Conservation (phyloP, 2,797 vertebrate genomes). For the Borostomias antarcticus region DNA sequence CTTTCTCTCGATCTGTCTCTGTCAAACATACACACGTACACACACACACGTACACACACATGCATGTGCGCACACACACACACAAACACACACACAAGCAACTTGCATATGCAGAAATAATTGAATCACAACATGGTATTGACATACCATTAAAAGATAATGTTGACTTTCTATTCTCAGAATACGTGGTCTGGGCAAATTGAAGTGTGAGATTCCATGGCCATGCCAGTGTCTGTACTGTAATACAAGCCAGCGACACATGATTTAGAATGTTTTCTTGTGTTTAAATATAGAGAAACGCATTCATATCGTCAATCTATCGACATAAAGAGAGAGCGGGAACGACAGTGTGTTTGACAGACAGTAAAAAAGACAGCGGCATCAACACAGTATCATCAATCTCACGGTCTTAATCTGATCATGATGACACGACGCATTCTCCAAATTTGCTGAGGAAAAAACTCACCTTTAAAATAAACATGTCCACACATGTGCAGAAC, state of each 20-base stretch:
- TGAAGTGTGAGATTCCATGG: constrained; percentile 37
- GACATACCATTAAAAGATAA: constrained; percentile 38
- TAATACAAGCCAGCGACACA: constrained; percentile 53
- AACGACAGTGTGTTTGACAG: background rate
- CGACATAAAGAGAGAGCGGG: constrained; percentile 50
- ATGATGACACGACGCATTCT: constrained; percentile 41
- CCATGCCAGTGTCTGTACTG: constrained; percentile 26
- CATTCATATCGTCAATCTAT: constrained; percentile 49
- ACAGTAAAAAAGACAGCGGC: background rate
- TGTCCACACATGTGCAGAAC: too few species aligned
- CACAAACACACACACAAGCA: background rate
- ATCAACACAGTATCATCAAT: constrained; percentile 56
- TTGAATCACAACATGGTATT: background rate
- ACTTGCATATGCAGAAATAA: background rate
- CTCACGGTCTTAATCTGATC: constrained; percentile 27
- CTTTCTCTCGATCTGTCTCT: too few species aligned
- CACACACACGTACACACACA: background rate
- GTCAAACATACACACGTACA: background rate
- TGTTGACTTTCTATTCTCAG: constrained; percentile 28
- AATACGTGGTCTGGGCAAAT: constrained; percentile 35
- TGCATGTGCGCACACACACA: background rate
- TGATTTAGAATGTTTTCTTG: constrained; percentile 50
- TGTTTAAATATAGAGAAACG: constrained; percentile 69
- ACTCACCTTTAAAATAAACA: constrained; percentile 30
- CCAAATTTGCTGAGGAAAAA: constrained; percentile 46